Conservation (phyloP, 2,888 invertebrate genomes). For the Napeogenes sylphis region DNA sequence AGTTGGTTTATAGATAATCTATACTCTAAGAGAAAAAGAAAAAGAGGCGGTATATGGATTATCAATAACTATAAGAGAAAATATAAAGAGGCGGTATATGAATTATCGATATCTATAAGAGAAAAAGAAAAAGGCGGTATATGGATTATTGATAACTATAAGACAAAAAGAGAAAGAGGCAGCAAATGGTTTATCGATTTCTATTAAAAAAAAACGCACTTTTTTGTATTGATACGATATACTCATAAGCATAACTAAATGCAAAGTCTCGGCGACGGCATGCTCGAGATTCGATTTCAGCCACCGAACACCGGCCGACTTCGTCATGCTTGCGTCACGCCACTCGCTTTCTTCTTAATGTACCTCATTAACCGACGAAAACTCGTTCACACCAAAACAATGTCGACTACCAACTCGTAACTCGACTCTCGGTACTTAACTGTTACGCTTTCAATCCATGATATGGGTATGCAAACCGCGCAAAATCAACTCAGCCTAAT, state of each 20-base stretch:
- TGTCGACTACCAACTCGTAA: constrained; percentile 46
- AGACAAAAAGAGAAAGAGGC: too few species aligned
- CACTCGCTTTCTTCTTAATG: constrained; percentile 52
- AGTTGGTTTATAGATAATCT: too few species aligned
- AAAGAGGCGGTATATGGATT: too few species aligned
- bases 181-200: too few species aligned
- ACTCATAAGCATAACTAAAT: constrained; percentile 60
- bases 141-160: too few species aligned
- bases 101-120: too few species aligned
- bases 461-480: constrained; percentile 15
- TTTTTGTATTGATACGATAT: too few species aligned
- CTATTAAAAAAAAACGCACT: too few species aligned
- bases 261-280: constrained; percentile 49
- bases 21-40: too few species aligned
- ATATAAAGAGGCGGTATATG: too few species aligned
- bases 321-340: constrained; percentile 44
- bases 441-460: constrained; percentile 21
- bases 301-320: constrained; percentile 47
- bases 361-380: constrained; percentile 63
- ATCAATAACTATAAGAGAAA: too few species aligned
- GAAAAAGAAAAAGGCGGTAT: too few species aligned
- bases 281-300: constrained; percentile 69
- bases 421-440: constrained; percentile 42
- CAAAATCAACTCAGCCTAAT: constrained; percentile 24
- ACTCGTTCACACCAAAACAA: constrained; percentile 53